These are phyloP conservation scores for Marcusenius ussheri DNA, from an alignment of 2,113 vertebrate species.

Conservation along the genomic window DNA sequence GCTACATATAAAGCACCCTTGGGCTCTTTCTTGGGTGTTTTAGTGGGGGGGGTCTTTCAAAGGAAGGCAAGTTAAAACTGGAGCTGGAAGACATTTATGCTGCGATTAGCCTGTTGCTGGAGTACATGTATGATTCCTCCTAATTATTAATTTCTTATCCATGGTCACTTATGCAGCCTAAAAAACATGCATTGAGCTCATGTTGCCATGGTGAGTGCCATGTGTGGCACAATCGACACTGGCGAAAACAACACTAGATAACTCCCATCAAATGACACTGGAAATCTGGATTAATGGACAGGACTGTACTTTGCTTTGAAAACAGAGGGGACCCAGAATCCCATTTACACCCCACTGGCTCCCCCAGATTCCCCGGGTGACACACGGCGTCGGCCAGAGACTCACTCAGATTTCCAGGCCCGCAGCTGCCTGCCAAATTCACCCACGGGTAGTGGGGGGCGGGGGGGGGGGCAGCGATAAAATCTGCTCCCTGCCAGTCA, in stretches of 20 bases:
- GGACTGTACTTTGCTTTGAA: not conserved
- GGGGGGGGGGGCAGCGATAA: not conserved
- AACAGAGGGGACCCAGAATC: not conserved
- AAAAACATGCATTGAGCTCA: not conserved
- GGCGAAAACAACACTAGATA: not conserved
- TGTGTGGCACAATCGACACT: not conserved
- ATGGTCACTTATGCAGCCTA: not conserved
- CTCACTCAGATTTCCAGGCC: not conserved
- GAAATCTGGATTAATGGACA: not conserved
- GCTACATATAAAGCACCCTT: not conserved
- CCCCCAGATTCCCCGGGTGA: too few species aligned
- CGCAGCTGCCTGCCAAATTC: not conserved
- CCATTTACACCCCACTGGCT: not conserved
- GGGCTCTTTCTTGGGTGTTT: not conserved
- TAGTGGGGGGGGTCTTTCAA: not conserved
- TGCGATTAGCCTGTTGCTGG: not conserved
- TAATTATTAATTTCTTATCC: not conserved
- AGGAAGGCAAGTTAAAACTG: not conserved
- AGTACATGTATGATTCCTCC: not conserved
- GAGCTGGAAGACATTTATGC: not conserved
- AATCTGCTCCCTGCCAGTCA: not conserved
- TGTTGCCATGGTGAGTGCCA: not conserved
- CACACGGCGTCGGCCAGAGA: not conserved
- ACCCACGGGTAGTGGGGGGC: not conserved
- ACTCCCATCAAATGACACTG: not conserved